Base-by-base conservation (phyloP, 2,888 invertebrate species). In the Tenthredo distinguenda region DNA sequence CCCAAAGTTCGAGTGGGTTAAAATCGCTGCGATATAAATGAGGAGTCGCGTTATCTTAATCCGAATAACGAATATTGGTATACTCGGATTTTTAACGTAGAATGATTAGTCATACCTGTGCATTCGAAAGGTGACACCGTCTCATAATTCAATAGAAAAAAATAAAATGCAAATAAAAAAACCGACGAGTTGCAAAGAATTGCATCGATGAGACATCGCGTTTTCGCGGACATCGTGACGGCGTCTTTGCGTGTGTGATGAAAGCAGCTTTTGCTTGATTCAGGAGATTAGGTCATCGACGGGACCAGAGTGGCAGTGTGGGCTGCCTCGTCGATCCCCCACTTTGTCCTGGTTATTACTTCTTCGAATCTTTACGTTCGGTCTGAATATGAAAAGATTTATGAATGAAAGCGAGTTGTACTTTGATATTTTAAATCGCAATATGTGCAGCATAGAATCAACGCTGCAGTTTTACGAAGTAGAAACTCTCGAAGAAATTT, bases 261-360 rank as follows among this genome's bases (percentile, higher is more conserved):
- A 47, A 71, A 83, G 68, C 68, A 47, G 15, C 81, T 81, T 40
- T 81, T 34, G 34, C 81, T 71, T 34, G 83, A 68, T 83, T 68
- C 83, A 34, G 62, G 83, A 83, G 83, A 83, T 83, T 83, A 83
- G 83, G 83, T 83, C 83, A 83, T 83, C 83, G 83, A 68, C 83
- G 65, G 71, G 26, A 71, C 83, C 81, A 81, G 83, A 47, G 26
- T 68, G 9, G 10, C 37, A 47, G 47, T 68, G 83, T 83, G 68
- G 83, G 83, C 68, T 9, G 68, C 50, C n/a, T 47, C 18, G 68
- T 31, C 83, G 37, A 83, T 34, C 40, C 47, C 68, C 71, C 71
- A 83, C 68, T 71, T 34, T 37, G 81, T 62, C 68, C 83, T 21
- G 15, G 83, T 68, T 68, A 68, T 68, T 65, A 83, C 43, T 83